Conservation (phyloP, 1,140 invertebrate species). For the Rhopalosiphum maidis region DNA sequence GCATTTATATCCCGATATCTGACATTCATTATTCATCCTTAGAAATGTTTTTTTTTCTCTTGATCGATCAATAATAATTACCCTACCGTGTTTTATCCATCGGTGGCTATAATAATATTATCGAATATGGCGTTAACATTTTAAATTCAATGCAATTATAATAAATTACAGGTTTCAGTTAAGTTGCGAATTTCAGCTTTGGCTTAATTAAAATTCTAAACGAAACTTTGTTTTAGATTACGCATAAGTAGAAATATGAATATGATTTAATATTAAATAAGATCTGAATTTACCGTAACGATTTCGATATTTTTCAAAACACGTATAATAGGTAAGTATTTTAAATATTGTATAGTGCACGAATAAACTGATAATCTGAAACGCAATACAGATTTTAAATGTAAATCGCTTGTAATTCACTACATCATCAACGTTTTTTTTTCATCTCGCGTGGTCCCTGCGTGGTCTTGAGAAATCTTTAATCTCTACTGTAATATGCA, state of each 20-base stretch:
- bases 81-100: background rate
- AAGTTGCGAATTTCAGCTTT: background rate
- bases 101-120: background rate
- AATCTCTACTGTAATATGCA: background rate
- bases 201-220: background rate
- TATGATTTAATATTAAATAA: background rate
- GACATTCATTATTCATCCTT: background rate
- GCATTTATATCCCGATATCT: background rate
- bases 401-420: background rate
- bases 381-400: background rate
- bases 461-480: slow-evolving; percentile 13
- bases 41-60: background rate
- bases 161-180: background rate
- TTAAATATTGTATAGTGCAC: background rate
- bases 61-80: background rate
- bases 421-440: background rate
- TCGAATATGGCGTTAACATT: background rate
- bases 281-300: background rate
- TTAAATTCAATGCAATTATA: background rate
- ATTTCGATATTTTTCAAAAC: background rate
- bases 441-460: background rate
- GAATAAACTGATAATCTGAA: background rate
- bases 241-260: background rate
- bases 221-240: background rate
- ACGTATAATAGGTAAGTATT: background rate